phyloP scores from a whole-genome alignment of 2,797 vertebrate species.

The Sebastes hopkinsi region DNA sequence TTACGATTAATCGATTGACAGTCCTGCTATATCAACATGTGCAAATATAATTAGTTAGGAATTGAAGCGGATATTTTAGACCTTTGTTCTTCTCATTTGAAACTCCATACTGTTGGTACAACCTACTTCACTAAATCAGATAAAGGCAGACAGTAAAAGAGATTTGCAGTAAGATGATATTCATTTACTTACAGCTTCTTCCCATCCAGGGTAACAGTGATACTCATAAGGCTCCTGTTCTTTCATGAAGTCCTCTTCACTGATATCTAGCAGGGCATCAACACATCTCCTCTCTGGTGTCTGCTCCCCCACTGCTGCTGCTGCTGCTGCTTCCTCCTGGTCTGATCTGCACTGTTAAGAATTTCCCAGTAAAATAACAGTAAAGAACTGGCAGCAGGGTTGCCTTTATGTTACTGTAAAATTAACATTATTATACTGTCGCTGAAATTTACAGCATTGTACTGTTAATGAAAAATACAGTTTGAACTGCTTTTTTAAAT shows the following conservation, averaged over 20 bases:
- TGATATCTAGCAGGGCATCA: constrained; percentile 80
- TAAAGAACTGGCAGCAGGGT: too few relatives aligned
- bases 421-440: too few relatives aligned
- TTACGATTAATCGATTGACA: too few relatives aligned
- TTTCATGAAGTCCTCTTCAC: constrained; percentile 73
- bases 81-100: neutral
- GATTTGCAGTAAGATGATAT: neutral
- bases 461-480: too few relatives aligned
- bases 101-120: neutral
- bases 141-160: neutral
- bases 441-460: too few relatives aligned
- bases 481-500: too few relatives aligned
- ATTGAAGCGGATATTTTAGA: neutral
- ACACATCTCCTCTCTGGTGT: constrained; percentile 67
- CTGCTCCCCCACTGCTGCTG: constrained; percentile 16
- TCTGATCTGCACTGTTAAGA: too few relatives aligned
- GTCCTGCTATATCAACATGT: neutral
- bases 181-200: constrained; percentile 86
- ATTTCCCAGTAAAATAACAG: too few relatives aligned
- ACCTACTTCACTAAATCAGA: neutral
- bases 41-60: neutral
- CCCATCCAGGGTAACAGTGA: constrained; percentile 79
- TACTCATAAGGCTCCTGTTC: constrained; percentile 71
- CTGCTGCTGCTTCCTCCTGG: too few relatives aligned
- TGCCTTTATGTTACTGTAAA: too few relatives aligned